A percentile compares a stretch with the other conserved stretches of the same genome.
Evolutionary conservation across 1,140 invertebrate species (phyloP).

Genomic region (Paraescarpia echinospica): DNA sequence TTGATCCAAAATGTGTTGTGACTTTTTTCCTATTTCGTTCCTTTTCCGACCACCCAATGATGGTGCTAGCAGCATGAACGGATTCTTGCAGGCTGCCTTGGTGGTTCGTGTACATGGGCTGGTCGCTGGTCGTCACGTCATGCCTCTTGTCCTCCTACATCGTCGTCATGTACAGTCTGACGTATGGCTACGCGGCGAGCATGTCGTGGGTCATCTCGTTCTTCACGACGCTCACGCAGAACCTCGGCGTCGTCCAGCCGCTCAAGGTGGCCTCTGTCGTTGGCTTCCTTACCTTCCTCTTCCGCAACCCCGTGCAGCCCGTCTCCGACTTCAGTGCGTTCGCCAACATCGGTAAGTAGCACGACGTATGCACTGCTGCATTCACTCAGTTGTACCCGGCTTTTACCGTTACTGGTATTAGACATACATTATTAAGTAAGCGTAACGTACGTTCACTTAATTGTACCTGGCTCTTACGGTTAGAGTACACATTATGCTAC

Average conservation of each 20-base stretch:
- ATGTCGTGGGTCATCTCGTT: constrained; percentile 8
- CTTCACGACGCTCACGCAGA: background rate
- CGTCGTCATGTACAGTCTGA: constrained; percentile 10
- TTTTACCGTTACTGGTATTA: too few relatives aligned
- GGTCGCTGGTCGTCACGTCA: background rate
- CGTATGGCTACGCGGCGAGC: background rate
- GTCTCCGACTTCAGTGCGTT: background rate
- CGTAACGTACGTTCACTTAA: too few relatives aligned
- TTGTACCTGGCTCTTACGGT: too few relatives aligned
- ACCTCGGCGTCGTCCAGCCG: constrained; percentile 13
- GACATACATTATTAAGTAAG: too few relatives aligned
- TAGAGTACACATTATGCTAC: too few relatives aligned
- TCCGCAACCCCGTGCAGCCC: background rate
- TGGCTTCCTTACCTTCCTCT: background rate
- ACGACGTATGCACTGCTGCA: too few relatives aligned
- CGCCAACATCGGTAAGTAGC: background rate
- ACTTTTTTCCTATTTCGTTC: too few relatives aligned
- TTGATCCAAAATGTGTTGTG: too few relatives aligned
- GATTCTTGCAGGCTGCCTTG: background rate
- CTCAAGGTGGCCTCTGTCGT: background rate
- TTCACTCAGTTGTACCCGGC: too few relatives aligned
- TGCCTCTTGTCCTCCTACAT: background rate
- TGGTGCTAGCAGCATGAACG: too few relatives aligned
- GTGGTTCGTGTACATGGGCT: background rate
- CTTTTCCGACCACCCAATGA: too few relatives aligned